Evolutionary conservation across 2,797 vertebrate species (phyloP).

Genomic region (Enteromius radiatus): DNA sequence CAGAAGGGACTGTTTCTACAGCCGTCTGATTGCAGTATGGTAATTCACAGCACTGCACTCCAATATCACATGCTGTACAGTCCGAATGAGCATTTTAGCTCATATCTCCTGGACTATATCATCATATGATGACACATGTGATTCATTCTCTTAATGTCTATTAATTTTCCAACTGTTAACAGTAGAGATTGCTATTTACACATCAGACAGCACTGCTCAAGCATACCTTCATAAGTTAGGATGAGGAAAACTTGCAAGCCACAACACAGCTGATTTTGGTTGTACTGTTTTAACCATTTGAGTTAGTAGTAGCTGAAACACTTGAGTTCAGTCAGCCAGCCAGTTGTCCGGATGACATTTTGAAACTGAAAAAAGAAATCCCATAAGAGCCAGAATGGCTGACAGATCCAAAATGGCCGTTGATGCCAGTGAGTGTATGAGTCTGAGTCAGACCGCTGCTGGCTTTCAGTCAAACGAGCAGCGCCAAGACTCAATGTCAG

Average conservation of each 20-base stretch:
- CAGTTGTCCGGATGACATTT: slow-evolving; percentile 3
- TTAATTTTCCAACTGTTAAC: background rate
- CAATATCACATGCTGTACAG: background rate
- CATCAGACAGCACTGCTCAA: background rate
- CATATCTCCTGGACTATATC: background rate
- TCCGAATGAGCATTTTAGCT: slow-evolving; percentile 14
- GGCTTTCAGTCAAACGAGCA: slow-evolving; percentile 15
- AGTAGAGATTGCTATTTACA: background rate
- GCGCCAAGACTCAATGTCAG: slow-evolving; percentile 17
- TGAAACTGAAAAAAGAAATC: slow-evolving; percentile 13
- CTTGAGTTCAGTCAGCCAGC: background rate
- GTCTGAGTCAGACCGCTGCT: background rate
- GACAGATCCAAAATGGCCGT: slow-evolving; percentile 21
- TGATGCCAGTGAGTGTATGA: background rate
- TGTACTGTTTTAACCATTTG: background rate
- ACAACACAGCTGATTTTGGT: background rate
- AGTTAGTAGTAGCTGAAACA: background rate
- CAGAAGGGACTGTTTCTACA: background rate
- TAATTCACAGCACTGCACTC: background rate
- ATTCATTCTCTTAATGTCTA: background rate
- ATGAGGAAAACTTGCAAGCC: background rate
- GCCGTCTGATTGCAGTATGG: background rate
- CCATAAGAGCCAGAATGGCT: slow-evolving; percentile 1
- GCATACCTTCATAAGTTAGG: background rate
- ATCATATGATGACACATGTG: too few relatives aligned